These are phyloP conservation scores for Isaurus tuberculatus DNA, from an alignment of 92 coral and sea anemone genomes.

Conservation along the genomic window DNA sequence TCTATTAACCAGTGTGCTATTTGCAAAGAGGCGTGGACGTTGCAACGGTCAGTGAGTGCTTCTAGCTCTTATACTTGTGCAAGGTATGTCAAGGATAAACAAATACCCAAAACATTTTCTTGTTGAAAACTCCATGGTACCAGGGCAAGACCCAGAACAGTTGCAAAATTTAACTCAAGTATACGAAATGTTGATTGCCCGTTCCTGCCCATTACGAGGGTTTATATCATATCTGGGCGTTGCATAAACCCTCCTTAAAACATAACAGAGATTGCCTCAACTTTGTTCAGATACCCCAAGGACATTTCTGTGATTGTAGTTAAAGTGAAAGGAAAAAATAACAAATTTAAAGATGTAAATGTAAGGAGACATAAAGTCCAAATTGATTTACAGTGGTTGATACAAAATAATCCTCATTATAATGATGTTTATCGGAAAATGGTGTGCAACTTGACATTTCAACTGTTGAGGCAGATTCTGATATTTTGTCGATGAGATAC, in stretches of 20 bases:
- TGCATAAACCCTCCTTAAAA: neutral
- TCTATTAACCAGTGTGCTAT: no score
- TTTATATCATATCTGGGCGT: no score
- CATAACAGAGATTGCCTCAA: conserved; percentile 2
- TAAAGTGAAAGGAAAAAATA: no score
- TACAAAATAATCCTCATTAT: no score
- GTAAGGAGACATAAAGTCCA: conserved; percentile 11
- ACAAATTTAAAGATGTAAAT: conserved; percentile 3
- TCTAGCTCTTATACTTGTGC: conserved; percentile 12
- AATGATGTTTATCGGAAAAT: conserved; percentile 48
- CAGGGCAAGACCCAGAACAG: no score
- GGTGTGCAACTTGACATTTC: conserved; percentile 49
- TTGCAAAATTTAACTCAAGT: no score
- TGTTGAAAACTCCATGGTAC: conserved; percentile 7
- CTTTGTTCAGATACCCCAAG: conserved; percentile 10
- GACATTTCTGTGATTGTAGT: conserved; percentile 6
- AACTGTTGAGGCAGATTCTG: conserved; percentile 34
- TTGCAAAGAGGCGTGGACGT: no score
- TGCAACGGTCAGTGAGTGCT: conserved; percentile 15
- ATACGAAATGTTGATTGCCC: no score
- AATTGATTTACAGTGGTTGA: neutral
- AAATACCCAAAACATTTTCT: neutral
- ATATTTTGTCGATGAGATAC: conserved; percentile 21
- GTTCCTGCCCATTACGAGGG: no score
- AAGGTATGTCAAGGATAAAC: conserved; percentile 1